Evolutionary conservation across 2,113 vertebrate species (phyloP).

Genomic region (Nycticebus coucang): DNA sequence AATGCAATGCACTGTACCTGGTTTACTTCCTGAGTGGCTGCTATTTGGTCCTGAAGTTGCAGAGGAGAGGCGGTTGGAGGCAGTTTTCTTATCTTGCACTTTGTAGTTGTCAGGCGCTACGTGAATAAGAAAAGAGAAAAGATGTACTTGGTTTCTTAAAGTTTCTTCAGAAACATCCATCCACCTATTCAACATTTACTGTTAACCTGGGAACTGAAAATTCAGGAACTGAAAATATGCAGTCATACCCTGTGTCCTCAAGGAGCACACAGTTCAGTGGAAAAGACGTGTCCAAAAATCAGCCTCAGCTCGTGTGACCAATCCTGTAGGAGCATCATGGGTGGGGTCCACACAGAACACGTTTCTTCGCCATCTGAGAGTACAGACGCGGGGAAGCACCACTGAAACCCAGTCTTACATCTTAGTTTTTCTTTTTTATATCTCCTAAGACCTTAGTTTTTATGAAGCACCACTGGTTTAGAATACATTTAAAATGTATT

Average conservation of each 20-base stretch:
- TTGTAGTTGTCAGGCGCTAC: conserved; percentile 86
- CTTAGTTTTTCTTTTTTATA: background rate
- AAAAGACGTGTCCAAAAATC: background rate
- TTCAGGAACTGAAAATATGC: background rate
- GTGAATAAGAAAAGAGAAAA: conserved; percentile 62
- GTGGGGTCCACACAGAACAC: rapidly evolving
- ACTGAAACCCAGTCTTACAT: background rate
- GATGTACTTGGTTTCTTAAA: conserved; percentile 59
- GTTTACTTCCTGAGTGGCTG: conserved; percentile 82
- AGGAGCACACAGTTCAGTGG: background rate
- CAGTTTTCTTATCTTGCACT: conserved; percentile 88
- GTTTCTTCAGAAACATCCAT: background rate
- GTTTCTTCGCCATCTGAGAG: background rate
- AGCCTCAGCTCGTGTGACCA: background rate
- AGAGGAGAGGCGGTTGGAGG: conserved; percentile 78
- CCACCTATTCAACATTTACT: background rate
- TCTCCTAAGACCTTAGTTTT: too few species aligned
- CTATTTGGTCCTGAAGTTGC: conserved; percentile 85
- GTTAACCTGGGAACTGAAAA: background rate
- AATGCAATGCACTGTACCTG: conserved; percentile 80
- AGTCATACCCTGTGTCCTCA: background rate
- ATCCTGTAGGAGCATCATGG: rapidly evolving
- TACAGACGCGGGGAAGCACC: rapidly evolving
- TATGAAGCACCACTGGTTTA: background rate
- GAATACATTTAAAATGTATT: background rate